phyloP scores from a whole-genome alignment of 92 coral and sea anemone genomes.

The Porites lobata region DNA sequence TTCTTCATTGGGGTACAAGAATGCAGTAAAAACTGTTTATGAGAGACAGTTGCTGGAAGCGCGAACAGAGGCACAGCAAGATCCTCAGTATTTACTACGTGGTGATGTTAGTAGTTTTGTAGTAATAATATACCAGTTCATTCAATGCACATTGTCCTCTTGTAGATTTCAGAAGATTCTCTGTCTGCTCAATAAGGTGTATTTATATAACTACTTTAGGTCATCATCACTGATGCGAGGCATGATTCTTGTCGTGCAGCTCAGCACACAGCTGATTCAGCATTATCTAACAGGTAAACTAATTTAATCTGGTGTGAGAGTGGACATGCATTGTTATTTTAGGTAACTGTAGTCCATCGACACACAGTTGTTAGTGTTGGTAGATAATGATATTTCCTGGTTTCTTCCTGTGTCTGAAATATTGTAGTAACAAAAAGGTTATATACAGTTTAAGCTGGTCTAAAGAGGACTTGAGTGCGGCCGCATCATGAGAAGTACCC shows the following conservation, averaged over 20 bases:
- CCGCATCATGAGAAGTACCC: slow-evolving; percentile 45
- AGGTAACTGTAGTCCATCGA: background rate
- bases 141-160: too few species aligned
- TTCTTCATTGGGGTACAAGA: slow-evolving; percentile 22
- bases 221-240: slow-evolving; percentile 45
- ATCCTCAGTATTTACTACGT: background rate
- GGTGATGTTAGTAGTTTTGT: slow-evolving; percentile 34
- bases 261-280: slow-evolving; percentile 48
- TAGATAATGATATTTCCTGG: background rate
- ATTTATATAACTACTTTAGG: background rate
- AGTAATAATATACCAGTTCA: background rate
- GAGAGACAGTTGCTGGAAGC: slow-evolving; percentile 24
- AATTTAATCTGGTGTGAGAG: background rate
- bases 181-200: too few species aligned
- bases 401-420: background rate
- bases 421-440: slow-evolving; percentile 34
- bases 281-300: slow-evolving; percentile 30
- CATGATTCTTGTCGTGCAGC: slow-evolving; percentile 51
- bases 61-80: slow-evolving; percentile 30
- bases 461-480: slow-evolving; percentile 34
- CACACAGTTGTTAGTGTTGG: slow-evolving; percentile 1
- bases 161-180: too few species aligned
- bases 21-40: slow-evolving; percentile 11
- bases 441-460: slow-evolving; percentile 22
- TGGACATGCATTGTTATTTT: background rate